Evolutionary conservation across 2,888 invertebrate genomes (phyloP).

Genomic region (Rosalia funebris): DNA sequence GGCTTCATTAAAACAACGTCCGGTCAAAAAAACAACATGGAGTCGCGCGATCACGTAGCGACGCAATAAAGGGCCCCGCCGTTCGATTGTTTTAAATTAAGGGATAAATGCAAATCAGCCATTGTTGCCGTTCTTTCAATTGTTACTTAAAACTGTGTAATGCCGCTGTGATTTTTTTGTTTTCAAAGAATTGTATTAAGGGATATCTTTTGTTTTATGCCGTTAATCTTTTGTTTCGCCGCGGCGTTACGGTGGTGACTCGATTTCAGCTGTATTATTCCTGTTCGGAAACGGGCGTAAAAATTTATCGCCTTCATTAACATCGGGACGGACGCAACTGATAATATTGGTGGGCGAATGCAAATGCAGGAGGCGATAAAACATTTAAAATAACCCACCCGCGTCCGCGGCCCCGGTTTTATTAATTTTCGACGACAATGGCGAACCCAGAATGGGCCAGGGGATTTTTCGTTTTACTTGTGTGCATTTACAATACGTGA

Average conservation of each 20-base stretch:
- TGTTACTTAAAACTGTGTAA: conserved; percentile 58
- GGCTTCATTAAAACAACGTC: conserved; percentile 43
- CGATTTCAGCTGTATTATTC: conserved; percentile 55
- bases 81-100: conserved; percentile 57
- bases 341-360: conserved; percentile 45
- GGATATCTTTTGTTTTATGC: conserved; percentile 56
- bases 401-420: neutral
- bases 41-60: conserved; percentile 22
- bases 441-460: too few species aligned
- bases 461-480: too few species aligned
- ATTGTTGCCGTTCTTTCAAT: conserved; percentile 57
- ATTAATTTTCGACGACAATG: conserved; percentile 10
- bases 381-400: conserved; percentile 33
- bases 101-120: conserved; percentile 60
- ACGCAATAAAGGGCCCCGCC: conserved; percentile 39
- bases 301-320: conserved; percentile 58
- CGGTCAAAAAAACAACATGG: conserved; percentile 37
- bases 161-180: conserved; percentile 53
- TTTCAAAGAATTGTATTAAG: conserved; percentile 55
- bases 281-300: conserved; percentile 57
- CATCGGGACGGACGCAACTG: conserved; percentile 42
- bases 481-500: too few species aligned
- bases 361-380: conserved; percentile 43
- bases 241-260: conserved; percentile 55
- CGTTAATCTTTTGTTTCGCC: conserved; percentile 45